Percentiles rank a stretch among this genome's conserved stretches.
phyloP scores from a whole-genome alignment of 2,113 vertebrate genomes.

The Oryzias javanicus region DNA sequence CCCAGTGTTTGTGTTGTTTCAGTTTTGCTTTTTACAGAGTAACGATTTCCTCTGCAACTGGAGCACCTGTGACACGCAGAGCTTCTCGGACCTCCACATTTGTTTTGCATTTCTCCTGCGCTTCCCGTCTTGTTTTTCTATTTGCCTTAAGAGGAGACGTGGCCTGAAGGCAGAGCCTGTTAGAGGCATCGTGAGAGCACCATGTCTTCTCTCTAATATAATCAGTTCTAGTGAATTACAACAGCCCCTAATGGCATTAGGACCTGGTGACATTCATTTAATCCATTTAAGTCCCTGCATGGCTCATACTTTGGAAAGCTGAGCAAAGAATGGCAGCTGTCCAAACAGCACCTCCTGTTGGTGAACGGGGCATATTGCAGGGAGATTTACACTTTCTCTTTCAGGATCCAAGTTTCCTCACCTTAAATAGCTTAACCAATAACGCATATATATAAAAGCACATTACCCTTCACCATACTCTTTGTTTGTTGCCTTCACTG shows the following conservation, averaged over 20 bases:
- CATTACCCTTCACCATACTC: too few relatives aligned
- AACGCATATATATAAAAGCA: too few relatives aligned
- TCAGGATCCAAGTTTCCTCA: too few relatives aligned
- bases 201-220: conserved; percentile 71
- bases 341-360: conserved; percentile 54
- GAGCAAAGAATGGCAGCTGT: conserved; percentile 25
- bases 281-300: conserved; percentile 51
- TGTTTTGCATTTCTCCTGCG: neutral
- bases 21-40: too few relatives aligned
- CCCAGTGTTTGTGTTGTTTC: too few relatives aligned
- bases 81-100: neutral
- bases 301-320: conserved; percentile 23
- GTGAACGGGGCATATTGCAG: conserved; percentile 21
- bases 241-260: conserved; percentile 73
- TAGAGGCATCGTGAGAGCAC: conserved; percentile 59
- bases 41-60: too few relatives aligned
- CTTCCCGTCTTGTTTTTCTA: conserved; percentile 48
- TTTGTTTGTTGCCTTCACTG: too few relatives aligned
- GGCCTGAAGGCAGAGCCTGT: conserved; percentile 72
- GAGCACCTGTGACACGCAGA: too few relatives aligned
- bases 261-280: conserved; percentile 80
- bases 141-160: conserved; percentile 21
- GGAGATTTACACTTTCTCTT: neutral
- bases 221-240: conserved; percentile 77
- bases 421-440: too few relatives aligned